Percentiles rank a stretch among this genome's conserved stretches.
These are phyloP conservation scores for Diogma glabrata DNA, from an alignment of 2,888 invertebrate genomes.

Conservation along the genomic window DNA sequence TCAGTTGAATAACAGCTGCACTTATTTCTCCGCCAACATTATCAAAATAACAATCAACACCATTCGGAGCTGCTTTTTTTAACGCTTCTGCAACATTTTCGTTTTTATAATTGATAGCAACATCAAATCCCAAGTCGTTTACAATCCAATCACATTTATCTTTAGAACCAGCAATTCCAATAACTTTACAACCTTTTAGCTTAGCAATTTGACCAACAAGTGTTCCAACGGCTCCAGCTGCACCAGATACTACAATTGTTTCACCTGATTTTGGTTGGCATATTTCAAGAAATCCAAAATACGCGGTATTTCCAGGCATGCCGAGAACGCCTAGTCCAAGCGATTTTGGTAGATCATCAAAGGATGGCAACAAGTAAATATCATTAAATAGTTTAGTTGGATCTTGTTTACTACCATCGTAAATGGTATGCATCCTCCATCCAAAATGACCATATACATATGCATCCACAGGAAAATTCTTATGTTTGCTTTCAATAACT, in stretches of 20 bases:
- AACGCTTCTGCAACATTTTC: slow-evolving; percentile 42
- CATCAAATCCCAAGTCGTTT: slow-evolving; percentile 52
- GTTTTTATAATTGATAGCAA: slow-evolving; percentile 61
- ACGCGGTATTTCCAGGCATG: slow-evolving; percentile 64
- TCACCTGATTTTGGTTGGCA: slow-evolving; percentile 61
- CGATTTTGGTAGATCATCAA: slow-evolving; percentile 47
- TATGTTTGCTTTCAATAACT: slow-evolving; percentile 53
- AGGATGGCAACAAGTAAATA: slow-evolving; percentile 43
- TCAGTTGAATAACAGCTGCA: slow-evolving; percentile 44
- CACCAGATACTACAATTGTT: slow-evolving; percentile 58
- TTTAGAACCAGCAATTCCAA: slow-evolving; percentile 59
- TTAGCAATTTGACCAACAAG: slow-evolving; percentile 71
- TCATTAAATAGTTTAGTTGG: slow-evolving; percentile 19
- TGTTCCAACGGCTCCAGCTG: slow-evolving; percentile 68
- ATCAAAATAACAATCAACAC: slow-evolving; percentile 66
- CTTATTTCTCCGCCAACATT: slow-evolving; percentile 59
- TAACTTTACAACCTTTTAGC: slow-evolving; percentile 53
- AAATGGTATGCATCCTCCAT: slow-evolving; percentile 47
- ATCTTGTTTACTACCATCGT: slow-evolving; percentile 25
- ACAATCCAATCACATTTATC: slow-evolving; percentile 57
- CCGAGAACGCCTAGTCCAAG: slow-evolving; percentile 53
- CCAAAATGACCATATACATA: slow-evolving; percentile 52
- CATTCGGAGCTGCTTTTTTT: slow-evolving; percentile 52
- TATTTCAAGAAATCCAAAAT: slow-evolving; percentile 60
- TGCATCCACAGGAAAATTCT: slow-evolving; percentile 50